phyloP scores from a whole-genome alignment of 2,113 vertebrate genomes.

The Mustelus asterias region DNA sequence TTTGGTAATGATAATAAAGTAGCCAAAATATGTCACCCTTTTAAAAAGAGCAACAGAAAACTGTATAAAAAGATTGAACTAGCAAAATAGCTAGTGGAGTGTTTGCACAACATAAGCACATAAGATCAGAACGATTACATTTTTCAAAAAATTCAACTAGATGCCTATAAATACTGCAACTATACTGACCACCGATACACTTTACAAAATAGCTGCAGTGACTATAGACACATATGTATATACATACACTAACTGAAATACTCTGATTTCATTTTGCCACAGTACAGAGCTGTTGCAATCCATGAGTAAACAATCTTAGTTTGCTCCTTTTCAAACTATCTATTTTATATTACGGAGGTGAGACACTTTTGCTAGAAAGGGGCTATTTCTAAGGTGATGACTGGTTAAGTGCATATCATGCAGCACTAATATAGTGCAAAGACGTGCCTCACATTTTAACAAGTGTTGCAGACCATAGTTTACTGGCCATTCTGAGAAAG shows the following conservation, averaged over 20 bases:
- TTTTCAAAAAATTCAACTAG: constrained; percentile 50
- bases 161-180: constrained; percentile 57
- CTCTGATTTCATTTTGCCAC: constrained; percentile 48
- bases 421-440: constrained; percentile 99
- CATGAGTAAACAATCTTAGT: constrained; percentile 50
- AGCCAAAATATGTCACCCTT: constrained; percentile 1
- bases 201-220: constrained; percentile 53
- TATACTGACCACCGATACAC: constrained; percentile 54
- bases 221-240: constrained; percentile 47
- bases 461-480: constrained; percentile 67
- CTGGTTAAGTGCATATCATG: constrained; percentile 86
- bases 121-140: constrained; percentile 45
- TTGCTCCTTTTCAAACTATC: constrained; percentile 50
- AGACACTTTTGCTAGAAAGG: constrained; percentile 71
- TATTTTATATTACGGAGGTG: constrained; percentile 62
- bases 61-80: constrained; percentile 1
- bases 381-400: constrained; percentile 80
- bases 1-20: constrained; percentile 7
- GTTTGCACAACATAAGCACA: constrained; percentile 27
- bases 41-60: constrained; percentile 15
- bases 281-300: constrained; percentile 52
- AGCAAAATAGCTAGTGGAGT: constrained; percentile 20
- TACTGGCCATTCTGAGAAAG: constrained; percentile 55
- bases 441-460: constrained; percentile 73
- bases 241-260: constrained; percentile 47